These are phyloP conservation scores for Salvelinus alpinus DNA, from an alignment of 2,113 vertebrate genomes.

Conservation along the genomic window DNA sequence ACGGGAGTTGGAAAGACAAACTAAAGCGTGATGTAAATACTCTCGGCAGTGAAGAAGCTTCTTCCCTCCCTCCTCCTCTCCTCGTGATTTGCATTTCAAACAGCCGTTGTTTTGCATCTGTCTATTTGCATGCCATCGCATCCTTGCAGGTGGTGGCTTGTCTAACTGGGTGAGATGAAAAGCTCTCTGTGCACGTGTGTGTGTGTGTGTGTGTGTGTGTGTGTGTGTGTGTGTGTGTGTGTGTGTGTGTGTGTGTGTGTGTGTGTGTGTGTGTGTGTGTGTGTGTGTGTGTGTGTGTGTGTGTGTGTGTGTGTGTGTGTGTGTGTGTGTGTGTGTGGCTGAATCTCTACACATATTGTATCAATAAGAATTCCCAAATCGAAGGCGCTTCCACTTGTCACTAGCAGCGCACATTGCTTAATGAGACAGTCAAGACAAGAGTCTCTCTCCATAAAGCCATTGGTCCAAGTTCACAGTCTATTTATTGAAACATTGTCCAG, in stretches of 20 bases:
- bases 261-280: conserved; percentile 5
- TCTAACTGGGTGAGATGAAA: conserved; percentile 58
- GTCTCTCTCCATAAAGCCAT: no score
- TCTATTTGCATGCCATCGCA: conserved; percentile 61
- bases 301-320: conserved; percentile 7
- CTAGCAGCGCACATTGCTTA: no score
- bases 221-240: conserved; percentile 5
- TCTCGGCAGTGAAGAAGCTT: conserved; percentile 60
- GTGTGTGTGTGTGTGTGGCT: background rate
- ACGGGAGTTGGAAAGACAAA: conserved; percentile 62
- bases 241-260: conserved; percentile 5
- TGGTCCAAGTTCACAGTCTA: background rate
- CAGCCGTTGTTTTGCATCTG: conserved; percentile 70
- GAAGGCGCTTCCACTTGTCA: no score
- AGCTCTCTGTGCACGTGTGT: conserved; percentile 25
- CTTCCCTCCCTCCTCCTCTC: conserved; percentile 47
- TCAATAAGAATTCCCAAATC: background rate
- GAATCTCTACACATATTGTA: conserved; percentile 14
- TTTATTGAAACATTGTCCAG: background rate
- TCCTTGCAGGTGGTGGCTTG: conserved; percentile 69
- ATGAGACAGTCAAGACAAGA: background rate
- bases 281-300: conserved; percentile 8
- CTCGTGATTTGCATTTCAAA: conserved; percentile 75
- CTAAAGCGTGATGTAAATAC: conserved; percentile 68
- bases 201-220: conserved; percentile 16